These are phyloP conservation scores for Triplophysa yarkandensis DNA, from an alignment of 2,797 vertebrate species.

Conservation along the genomic window DNA sequence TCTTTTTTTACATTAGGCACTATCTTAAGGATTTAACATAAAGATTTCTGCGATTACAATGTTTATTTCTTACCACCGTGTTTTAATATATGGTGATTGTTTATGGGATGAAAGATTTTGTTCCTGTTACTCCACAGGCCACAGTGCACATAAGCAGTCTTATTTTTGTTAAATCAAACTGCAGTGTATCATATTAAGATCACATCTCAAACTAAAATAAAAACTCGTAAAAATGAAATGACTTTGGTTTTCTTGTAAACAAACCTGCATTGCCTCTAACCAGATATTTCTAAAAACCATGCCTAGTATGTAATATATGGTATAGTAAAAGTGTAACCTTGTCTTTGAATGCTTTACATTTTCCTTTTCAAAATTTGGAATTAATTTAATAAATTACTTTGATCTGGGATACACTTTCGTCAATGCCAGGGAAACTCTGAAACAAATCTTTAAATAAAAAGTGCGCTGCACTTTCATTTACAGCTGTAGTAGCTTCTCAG, in stretches of 20 bases:
- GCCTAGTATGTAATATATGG: background rate
- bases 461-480: background rate
- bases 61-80: slow-evolving; percentile 16
- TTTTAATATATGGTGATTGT: slow-evolving; percentile 24
- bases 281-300: background rate
- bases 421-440: background rate
- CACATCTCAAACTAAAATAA: slow-evolving; percentile 68
- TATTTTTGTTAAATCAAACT: slow-evolving; percentile 53
- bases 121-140: slow-evolving; percentile 25
- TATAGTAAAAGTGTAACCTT: background rate
- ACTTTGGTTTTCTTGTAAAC: slow-evolving; percentile 32
- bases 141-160: slow-evolving; percentile 39
- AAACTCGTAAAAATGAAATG: slow-evolving; percentile 57
- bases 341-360: background rate
- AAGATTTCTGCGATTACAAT: background rate
- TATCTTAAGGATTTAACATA: background rate
- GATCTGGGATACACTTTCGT: background rate
- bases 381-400: background rate
- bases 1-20: slow-evolving; percentile 1
- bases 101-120: slow-evolving; percentile 22
- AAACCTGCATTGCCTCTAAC: background rate
- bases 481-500: background rate
- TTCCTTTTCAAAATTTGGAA: background rate
- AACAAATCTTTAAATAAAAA: background rate
- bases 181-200: slow-evolving; percentile 64